Evolutionary conservation across 2,113 vertebrate species (phyloP), one percentile per base, ranked within the genome.

Genomic region (Stictonetta naevosa): DNA sequence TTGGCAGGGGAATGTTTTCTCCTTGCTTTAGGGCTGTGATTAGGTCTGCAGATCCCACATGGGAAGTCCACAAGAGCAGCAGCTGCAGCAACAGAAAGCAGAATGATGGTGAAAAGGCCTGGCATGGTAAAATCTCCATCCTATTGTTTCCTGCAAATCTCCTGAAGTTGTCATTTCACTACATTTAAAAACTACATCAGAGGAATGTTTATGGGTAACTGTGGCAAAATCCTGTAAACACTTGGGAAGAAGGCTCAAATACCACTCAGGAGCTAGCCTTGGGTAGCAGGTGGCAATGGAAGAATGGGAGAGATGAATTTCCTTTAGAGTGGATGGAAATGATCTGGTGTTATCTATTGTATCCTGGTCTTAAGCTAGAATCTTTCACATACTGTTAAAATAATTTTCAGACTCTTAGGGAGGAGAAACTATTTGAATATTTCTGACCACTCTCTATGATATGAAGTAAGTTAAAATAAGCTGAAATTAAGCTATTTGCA

Each of bases 31-130:
- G 19, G 22, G 22, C 60, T 73, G 34, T 38, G n/a, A 34, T 26
- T 50, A n/a, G 33, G 20, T 17, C 10, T 29, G 53, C 7, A 60
- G 78, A 9, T 68, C 5, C 19, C 11, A 0, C 4, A 4, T 5
- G 10, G 34, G 10, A 85, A 28, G 6, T 6, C 13, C 55, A 36
- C 20, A 17, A 10, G 5, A 62, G 26, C 14, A 20, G 33, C 33
- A 59, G 8, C 0, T 48, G 17, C 18, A 63, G 29, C 14, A 64
- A 90, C 22, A 8, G 15, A 62, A 28, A 76, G 44, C 11, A 77
- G 25, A 73, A 13, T 15, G 44, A 55, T 8, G 13, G 7, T 66
- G 31, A 9, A 46, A 13, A 19, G 22, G 8, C 23, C 38, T 44
- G 33, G 13, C 23, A 21, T 11, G 26, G 36, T 11, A 33, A 68